Conservation (phyloP, 1,140 invertebrate species). For the Monochamus saltuarius region DNA sequence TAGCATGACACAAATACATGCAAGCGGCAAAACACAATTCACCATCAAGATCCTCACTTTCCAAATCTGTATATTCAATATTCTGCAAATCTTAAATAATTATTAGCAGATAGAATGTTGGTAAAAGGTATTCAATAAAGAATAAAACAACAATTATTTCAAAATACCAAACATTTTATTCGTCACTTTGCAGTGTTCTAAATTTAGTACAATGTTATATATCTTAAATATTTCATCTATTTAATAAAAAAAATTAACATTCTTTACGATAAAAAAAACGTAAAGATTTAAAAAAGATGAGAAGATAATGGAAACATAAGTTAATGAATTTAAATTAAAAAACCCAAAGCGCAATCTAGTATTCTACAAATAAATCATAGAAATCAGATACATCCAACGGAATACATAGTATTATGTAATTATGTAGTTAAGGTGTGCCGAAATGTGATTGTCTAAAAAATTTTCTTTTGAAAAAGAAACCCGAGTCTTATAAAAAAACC, state of each 20-base stretch:
- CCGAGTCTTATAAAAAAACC: slow-evolving; percentile 4
- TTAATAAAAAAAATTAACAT: slow-evolving; percentile 11
- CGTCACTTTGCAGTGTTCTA: slow-evolving; percentile 20
- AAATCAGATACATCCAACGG: too few species aligned
- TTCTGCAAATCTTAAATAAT: too few species aligned
- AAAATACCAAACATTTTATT: slow-evolving; percentile 30
- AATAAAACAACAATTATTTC: background rate
- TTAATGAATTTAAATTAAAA: background rate
- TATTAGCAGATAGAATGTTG: too few species aligned
- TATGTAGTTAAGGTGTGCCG: background rate
- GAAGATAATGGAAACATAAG: background rate
- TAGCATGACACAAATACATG: too few species aligned
- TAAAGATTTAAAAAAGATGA: too few species aligned
- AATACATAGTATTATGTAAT: background rate
- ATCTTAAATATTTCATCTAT: slow-evolving; percentile 23
- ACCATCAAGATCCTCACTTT: too few species aligned
- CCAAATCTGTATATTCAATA: too few species aligned
- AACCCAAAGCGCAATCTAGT: slow-evolving; percentile 2
- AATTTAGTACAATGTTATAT: slow-evolving; percentile 20
- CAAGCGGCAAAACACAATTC: too few species aligned
- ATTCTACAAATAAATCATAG: too few species aligned
- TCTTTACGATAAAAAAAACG: background rate
- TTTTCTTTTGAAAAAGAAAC: background rate
- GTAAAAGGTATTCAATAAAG: too few species aligned
- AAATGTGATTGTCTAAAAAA: background rate